Base-by-base conservation (phyloP, 2,113 vertebrate genomes). In the Poeciliopsis prolifica region DNA sequence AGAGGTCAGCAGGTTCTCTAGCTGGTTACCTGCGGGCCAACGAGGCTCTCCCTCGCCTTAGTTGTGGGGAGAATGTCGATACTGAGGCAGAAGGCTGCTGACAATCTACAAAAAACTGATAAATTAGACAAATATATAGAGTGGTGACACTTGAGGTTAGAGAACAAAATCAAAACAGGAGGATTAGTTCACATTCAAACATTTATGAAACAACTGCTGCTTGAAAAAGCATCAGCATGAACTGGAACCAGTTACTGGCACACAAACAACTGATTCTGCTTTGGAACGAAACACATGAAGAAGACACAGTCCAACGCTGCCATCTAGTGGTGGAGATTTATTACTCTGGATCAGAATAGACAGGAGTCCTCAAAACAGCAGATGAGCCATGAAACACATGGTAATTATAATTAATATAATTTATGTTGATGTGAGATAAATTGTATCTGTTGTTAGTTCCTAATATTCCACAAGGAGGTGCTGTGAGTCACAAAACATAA, bases 91-190 rank as follows among this genome's bases (percentile, higher is more conserved):
- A 95, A 98, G 96, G 94, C 97, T 98, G 97, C 97, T 97, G 96
- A 99, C 97, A 97, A 99, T 99, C 98, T 99, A 97, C 94, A 93
- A 99, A 96, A 99, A 95, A 99, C 98, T 99, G 96, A 98, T 95
- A 97, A 96, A 98, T 98, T 99, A 99, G 97, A 97, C 95, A 98
- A 92, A 97, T 97, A 95, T 96, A 98, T 97, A 97, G 91, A 96
- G 92, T 95, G 95, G 95, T 92, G 94, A 96, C 94, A 96, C 89
- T 95, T 92, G 92, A 91, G 93, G 94, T 95, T 95, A 96, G 95
- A 93, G 77, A 88, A 65, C 51, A 78, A 86, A 70, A 73, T 83
- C 75, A 89, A 81, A 94, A 95, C 92, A 94, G 93, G 94, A 92
- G 92, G 86, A 74, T 70, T 93, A 94, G 37, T 88, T 33, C 37